Percentiles rank a stretch among this genome's conserved stretches.
Evolutionary conservation across 2,113 vertebrate species (phyloP).

Genomic region (Haemorhous mexicanus): DNA sequence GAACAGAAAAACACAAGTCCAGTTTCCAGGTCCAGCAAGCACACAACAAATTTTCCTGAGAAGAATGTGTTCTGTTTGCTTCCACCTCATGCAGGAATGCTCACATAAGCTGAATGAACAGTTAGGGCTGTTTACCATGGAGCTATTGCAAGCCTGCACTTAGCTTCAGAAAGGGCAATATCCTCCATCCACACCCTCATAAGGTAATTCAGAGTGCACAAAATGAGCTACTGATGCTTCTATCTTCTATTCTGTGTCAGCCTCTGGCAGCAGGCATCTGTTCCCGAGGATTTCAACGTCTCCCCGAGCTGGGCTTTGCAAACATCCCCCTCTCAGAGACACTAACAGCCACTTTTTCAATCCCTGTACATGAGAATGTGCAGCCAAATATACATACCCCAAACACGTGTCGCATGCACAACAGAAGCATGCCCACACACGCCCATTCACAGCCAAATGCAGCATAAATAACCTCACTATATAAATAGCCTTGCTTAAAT

Average conservation of each 20-base stretch:
- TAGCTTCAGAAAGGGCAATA: not conserved
- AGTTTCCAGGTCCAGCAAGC: not conserved
- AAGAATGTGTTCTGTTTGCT: not conserved
- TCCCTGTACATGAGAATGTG: not conserved
- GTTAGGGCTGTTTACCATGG: not conserved
- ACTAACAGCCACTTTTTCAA: not conserved
- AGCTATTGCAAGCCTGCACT: not conserved
- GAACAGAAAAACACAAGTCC: not conserved
- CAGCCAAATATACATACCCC: not conserved
- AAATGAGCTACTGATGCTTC: not conserved
- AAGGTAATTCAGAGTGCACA: not conserved
- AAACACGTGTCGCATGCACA: not conserved
- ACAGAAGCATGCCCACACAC: conserved; percentile 1
- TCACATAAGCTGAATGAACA: not conserved
- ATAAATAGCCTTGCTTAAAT: conserved; percentile 40
- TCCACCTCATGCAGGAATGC: not conserved
- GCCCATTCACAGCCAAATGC: not conserved
- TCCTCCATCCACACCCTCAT: not conserved
- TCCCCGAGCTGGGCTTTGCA: not conserved
- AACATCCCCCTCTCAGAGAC: not conserved
- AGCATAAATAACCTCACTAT: not conserved
- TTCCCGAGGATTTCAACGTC: not conserved
- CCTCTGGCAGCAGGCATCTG: not conserved
- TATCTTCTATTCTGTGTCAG: not conserved
- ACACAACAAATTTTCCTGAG: not conserved